Evolutionary conservation across 64 coral and sea anemone genomes (phyloP).

Genomic region (Pachyseris speciosa): DNA sequence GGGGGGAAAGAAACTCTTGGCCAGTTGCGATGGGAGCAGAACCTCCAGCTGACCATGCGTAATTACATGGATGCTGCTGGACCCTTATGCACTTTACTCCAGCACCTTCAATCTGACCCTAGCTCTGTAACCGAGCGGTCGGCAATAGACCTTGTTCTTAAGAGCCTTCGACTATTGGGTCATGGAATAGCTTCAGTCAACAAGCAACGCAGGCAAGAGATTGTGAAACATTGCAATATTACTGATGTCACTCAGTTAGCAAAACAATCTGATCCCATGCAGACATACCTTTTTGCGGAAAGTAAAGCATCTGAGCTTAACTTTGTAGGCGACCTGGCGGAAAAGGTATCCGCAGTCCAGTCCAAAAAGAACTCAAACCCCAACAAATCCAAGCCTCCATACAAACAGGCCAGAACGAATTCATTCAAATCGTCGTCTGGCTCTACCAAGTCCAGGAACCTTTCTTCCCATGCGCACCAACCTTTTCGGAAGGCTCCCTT

Average conservation of each 20-base stretch:
- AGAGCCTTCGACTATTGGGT: not conserved
- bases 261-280: slow-evolving; percentile 17
- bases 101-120: not conserved
- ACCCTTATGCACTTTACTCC: not conserved
- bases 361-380: not conserved
- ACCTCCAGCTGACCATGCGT: not conserved
- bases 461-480: not conserved
- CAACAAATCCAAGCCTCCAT: not conserved
- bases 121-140: not conserved
- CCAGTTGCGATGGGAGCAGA: not conserved
- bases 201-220: not conserved
- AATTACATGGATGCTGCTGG: not conserved
- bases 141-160: not conserved
- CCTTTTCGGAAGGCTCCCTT: slow-evolving; percentile 9
- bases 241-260: not conserved
- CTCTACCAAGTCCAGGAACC: not conserved
- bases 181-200: not conserved
- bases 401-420: not conserved
- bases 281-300: slow-evolving; percentile 33
- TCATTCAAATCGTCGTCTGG: not conserved
- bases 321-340: slow-evolving; percentile 11
- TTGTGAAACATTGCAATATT: not conserved
- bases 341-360: not conserved
- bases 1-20: no score
- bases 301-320: slow-evolving; percentile 13